A percentile compares a stretch with the other conserved stretches of the same genome.
These are phyloP conservation scores for Sarcophaga peregrina DNA, from an alignment of 1,140 invertebrate species.

Conservation along the genomic window DNA sequence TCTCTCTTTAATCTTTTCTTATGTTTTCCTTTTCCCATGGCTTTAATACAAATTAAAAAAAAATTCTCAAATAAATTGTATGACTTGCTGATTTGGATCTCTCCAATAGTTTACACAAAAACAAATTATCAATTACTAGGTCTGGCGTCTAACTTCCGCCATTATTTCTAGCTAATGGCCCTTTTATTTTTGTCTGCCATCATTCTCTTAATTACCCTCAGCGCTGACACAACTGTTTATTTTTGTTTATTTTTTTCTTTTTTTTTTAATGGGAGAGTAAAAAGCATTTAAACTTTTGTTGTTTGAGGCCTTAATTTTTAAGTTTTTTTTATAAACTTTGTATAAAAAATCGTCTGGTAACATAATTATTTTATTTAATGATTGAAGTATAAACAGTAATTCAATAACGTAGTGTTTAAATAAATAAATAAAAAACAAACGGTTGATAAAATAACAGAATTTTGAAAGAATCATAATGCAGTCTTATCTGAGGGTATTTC, in stretches of 20 bases:
- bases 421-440: slow-evolving; percentile 17
- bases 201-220: neutral
- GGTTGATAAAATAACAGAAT: neutral
- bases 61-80: too few species aligned
- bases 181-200: neutral
- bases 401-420: too few species aligned
- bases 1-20: too few species aligned
- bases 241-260: neutral
- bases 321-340: neutral
- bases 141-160: slow-evolving; percentile 14
- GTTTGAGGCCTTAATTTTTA: too few species aligned
- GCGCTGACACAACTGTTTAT: neutral
- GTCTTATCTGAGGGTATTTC: too few species aligned
- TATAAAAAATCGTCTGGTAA: neutral
- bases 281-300: too few species aligned
- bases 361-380: slow-evolving; percentile 23
- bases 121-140: neutral
- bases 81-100: too few species aligned
- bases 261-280: neutral
- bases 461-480: too few species aligned
- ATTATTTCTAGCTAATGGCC: neutral
- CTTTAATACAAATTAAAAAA: too few species aligned
- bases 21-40: too few species aligned
- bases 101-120: too few species aligned
- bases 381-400: neutral